Evolutionary conservation across 2,797 vertebrate genomes (phyloP).

Genomic region (Podarcis siculus): DNA sequence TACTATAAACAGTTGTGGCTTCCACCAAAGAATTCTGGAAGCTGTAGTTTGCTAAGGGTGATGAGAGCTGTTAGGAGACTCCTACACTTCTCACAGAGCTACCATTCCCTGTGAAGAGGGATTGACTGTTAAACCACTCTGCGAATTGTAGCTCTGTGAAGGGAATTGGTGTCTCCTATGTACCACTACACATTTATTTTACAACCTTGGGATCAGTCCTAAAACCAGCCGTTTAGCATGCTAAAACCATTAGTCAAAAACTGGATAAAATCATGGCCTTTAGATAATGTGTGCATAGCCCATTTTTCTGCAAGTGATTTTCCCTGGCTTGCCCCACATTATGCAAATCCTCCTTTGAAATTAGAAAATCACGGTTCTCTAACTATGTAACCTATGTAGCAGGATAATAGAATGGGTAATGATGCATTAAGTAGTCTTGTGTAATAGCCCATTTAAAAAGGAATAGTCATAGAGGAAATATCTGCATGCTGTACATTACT

Average conservation of each 20-base stretch:
- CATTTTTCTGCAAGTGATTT: neutral
- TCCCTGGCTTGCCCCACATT: neutral
- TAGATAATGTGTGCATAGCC: neutral
- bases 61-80: no score
- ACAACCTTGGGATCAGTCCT: neutral
- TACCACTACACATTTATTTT: neutral
- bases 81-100: no score
- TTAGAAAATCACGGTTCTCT: neutral
- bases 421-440: constrained; percentile 18
- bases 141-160: no score
- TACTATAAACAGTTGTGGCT: no score
- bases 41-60: no score
- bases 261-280: neutral
- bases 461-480: neutral
- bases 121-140: no score
- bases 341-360: constrained; percentile 35
- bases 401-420: neutral
- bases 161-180: no score
- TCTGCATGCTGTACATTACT: constrained; percentile 2
- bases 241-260: neutral
- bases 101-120: no score
- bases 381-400: neutral
- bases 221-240: neutral
- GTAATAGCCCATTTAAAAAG: constrained; percentile 18
- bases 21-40: no score